These are phyloP conservation scores for Oncorhynchus tshawytscha DNA, from an alignment of 2,113 vertebrate genomes.

Conservation along the genomic window DNA sequence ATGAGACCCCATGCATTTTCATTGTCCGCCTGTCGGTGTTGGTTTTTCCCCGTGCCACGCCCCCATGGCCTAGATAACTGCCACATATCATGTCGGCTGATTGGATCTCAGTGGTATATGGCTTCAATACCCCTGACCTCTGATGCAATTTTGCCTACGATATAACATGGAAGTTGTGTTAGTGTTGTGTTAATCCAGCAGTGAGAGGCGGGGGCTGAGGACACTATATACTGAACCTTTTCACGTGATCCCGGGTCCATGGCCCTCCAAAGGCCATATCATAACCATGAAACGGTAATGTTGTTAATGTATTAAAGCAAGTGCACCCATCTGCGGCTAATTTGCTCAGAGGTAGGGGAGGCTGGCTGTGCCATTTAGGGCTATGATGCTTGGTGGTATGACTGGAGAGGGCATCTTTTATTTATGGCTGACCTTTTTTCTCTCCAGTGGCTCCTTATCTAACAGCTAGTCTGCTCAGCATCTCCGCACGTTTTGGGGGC, in stretches of 20 bases:
- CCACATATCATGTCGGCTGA: constrained; percentile 59
- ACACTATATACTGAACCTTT: neutral
- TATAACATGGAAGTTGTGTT: constrained; percentile 26
- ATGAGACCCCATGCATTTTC: constrained; percentile 67
- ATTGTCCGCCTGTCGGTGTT: constrained; percentile 36
- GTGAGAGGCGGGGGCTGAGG: too few relatives aligned
- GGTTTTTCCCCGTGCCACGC: constrained; percentile 26
- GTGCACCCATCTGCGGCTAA: constrained; percentile 47
- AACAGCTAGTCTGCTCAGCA: constrained; percentile 50
- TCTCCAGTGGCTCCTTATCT: constrained; percentile 33
- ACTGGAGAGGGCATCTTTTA: constrained; percentile 52
- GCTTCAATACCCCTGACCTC: constrained; percentile 47
- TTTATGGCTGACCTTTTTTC: constrained; percentile 65
- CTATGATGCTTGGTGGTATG: constrained; percentile 19
- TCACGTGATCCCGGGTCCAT: constrained; percentile 13
- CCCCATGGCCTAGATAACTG: constrained; percentile 60
- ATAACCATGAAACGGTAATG: constrained; percentile 47
- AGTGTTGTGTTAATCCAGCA: neutral
- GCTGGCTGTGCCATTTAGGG: constrained; percentile 32
- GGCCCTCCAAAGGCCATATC: constrained; percentile 22
- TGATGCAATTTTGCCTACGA: constrained; percentile 37
- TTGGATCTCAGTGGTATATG: constrained; percentile 56
- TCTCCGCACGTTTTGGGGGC: constrained; percentile 27
- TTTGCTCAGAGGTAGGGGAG: constrained; percentile 11
- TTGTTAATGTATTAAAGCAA: constrained; percentile 40